phyloP scores from a whole-genome alignment of 2,888 invertebrate species.

The Malacosoma neustria region DNA sequence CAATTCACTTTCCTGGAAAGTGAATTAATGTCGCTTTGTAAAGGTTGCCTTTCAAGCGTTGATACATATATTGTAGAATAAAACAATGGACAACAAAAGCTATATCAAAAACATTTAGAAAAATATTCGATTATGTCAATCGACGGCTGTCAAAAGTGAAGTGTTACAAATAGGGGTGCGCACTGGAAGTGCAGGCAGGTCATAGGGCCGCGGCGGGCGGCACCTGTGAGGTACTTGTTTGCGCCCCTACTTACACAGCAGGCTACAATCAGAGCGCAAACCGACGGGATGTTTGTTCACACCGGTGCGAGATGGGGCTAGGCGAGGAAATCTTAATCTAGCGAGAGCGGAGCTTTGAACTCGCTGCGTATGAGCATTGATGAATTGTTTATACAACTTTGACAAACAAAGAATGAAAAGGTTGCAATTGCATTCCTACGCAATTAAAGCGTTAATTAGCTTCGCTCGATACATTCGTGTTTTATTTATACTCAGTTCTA shows the following conservation, averaged over 20 bases:
- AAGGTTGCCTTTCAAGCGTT: no score
- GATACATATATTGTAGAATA: no score
- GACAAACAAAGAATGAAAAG: conserved; percentile 2
- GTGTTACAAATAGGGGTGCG: conserved; percentile 42
- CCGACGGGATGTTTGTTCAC: conserved; percentile 44
- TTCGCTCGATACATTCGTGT: not conserved
- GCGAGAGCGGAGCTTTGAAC: conserved; percentile 37
- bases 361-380: conserved; percentile 19
- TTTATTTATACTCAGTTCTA: not conserved
- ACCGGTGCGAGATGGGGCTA: conserved; percentile 33
- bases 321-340: conserved; percentile 65
- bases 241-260: conserved; percentile 57
- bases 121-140: no score
- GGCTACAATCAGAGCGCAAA: conserved; percentile 57
- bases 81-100: no score
- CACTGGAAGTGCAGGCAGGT: not conserved
- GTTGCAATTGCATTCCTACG: conserved; percentile 1
- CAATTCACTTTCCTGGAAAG: no score
- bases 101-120: no score
- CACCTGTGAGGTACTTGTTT: conserved; percentile 63
- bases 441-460: conserved; percentile 10
- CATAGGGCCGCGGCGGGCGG: conserved; percentile 12
- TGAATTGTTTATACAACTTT: conserved; percentile 19
- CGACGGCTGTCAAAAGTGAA: not conserved
- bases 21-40: no score